Base-by-base conservation (phyloP, 1,140 invertebrate genomes). In the Macrostomum lignano region DNA sequence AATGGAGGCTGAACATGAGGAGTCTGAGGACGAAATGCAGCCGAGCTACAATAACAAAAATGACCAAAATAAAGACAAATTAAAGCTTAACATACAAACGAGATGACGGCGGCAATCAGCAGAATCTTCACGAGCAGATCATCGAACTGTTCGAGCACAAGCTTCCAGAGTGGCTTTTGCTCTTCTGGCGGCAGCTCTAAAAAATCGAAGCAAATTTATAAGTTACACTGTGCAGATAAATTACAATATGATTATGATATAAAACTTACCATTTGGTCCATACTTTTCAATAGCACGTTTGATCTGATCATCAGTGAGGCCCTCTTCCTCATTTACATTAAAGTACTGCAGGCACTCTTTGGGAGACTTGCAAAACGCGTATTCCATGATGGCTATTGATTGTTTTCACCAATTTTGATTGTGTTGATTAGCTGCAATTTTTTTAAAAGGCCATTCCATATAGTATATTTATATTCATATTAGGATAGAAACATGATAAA, bases 91-190 rank as follows among this genome's bases (percentile, higher is more conserved):
- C 26, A 15, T 28, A 28, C 88, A 68, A 98, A 96, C 61, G 91
- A 96, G 65, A 98, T 96, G 65, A 94, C 84, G 67, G 91, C 91
- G 51, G 91, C 91, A 70, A 94, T 73, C 54, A 98, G 70, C 65
- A 98, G 73, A 73, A 98, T 98, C 71, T 96, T 98, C 57, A 98
- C 91, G 70, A 98, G 70, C 57, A 98, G 72, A 70, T 98, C 91
- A 67, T 98, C 88, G 62, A 96, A 96, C 67, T 98, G 91, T 68
- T 96, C 91, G 67, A 98, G 67, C 56, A 98, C 26, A 5, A 28
- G 9, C 66, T 94, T 82, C 81, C 86, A 94, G 62, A 98, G 32
- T 9, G 32, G 32, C 17, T 10, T 24, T 3, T 11, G 7, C 17
- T 33, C 32, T 24, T 33, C 32, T 10, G 11, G 7, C 13, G 32